phyloP scores from a whole-genome alignment of 1,140 invertebrate genomes.

The Drosophila kikkawai region DNA sequence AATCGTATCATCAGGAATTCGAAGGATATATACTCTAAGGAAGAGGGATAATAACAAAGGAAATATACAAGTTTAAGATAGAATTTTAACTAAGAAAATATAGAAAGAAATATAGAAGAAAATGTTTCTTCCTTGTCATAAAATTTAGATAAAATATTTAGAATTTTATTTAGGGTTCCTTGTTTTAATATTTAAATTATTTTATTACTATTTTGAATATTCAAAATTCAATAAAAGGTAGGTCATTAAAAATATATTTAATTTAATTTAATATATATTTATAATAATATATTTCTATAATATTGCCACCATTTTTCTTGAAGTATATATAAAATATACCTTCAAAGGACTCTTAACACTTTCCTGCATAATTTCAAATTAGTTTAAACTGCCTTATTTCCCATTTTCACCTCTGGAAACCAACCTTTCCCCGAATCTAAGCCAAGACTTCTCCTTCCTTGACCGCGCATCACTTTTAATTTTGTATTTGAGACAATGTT shows the following conservation, averaged over 20 bases:
- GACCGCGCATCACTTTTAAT: constrained; percentile 77
- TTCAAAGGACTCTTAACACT: constrained; percentile 23
- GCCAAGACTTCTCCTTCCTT: neutral
- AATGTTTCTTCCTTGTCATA: too few relatives aligned
- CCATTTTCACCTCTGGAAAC: neutral
- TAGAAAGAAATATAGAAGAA: too few relatives aligned
- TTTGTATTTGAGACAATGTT: constrained; percentile 70
- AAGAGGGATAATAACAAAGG: neutral
- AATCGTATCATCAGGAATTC: neutral
- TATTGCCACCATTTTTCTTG: too few relatives aligned
- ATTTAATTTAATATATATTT: too few relatives aligned
- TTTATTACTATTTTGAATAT: too few relatives aligned
- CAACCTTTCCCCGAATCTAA: neutral
- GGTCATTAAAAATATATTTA: too few relatives aligned
- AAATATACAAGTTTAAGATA: neutral
- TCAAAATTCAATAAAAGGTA: too few relatives aligned
- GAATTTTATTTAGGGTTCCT: too few relatives aligned
- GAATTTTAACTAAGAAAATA: neutral
- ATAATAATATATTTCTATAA: too few relatives aligned
- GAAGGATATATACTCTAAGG: constrained; percentile 36
- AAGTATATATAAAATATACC: neutral
- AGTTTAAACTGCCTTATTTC: constrained; percentile 45
- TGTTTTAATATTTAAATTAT: too few relatives aligned
- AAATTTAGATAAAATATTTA: too few relatives aligned
- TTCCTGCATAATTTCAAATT: constrained; percentile 75